Evolutionary conservation across 2,888 invertebrate species (phyloP).

Genomic region (Drosophila limbata): DNA sequence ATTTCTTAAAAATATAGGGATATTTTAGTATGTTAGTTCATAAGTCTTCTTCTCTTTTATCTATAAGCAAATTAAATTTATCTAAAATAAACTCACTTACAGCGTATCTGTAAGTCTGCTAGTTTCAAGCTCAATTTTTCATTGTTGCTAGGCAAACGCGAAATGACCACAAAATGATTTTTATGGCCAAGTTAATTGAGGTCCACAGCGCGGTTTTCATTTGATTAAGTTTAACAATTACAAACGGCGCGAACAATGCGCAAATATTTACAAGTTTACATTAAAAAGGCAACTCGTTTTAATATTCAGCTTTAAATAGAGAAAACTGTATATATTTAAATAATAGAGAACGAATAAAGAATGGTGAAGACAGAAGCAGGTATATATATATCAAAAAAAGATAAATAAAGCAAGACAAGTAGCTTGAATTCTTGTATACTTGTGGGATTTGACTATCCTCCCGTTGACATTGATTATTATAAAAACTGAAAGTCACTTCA

Average conservation of each 20-base stretch:
- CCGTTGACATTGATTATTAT: no score
- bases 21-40: no score
- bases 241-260: constrained; percentile 36
- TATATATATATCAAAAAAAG: neutral
- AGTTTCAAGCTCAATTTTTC: neutral
- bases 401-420: neutral
- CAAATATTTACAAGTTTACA: constrained; percentile 34
- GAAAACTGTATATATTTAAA: neutral
- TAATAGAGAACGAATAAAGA: neutral
- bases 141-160: constrained; percentile 34
- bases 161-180: constrained; percentile 75
- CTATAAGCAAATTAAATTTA: neutral
- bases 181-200: constrained; percentile 77
- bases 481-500: no score
- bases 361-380: neutral
- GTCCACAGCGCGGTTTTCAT: constrained; percentile 68
- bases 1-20: no score
- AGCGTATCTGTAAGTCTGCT: constrained; percentile 15
- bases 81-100: neutral
- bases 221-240: constrained; percentile 76
- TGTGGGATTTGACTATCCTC: no score
- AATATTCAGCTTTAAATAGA: constrained; percentile 11
- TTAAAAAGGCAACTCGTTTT: constrained; percentile 17
- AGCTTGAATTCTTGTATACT: no score
- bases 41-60: no score